Base-by-base conservation (phyloP, 2,888 invertebrate species). In the Xylota segnis region DNA sequence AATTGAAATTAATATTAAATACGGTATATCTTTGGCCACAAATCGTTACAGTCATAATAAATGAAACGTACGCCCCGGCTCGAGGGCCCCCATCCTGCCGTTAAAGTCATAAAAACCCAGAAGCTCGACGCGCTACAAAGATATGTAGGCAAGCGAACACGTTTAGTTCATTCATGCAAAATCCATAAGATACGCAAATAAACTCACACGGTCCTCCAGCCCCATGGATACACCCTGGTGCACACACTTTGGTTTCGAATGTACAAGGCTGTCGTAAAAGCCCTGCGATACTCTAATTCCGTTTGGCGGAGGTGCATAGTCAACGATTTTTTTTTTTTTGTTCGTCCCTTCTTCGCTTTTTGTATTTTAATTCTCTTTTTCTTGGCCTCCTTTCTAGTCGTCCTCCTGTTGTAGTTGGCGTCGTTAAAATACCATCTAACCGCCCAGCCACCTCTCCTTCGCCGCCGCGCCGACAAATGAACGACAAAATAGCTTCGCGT, bases 161-260 rank as follows among this genome's bases (percentile, higher is more conserved):
- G 77, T 65, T 77, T 77, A 66, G 83, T 83, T 83, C 83, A 83
- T 83, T 83, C 83, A 83, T 78, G 72, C 56, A 79, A 83, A 83
- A 83, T 83, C 83, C 83, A 83, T 77, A 71, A 77, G 65, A 83
- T 82, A 82, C 45, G 54, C 59, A 77, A 77, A 66, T 71, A 59
- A 65, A 40, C 40, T 52, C 66, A 40, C 52, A 52, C 37, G 47
- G 47, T 45, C n/a, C 32, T 0, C 9, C 43, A 34, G n/a, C 65
- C 47, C 34, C 14, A 50, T 14, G 6, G 6, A n/a, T 43, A 43
- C 3, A 43, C 6, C 14, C 23, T 40, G 18, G 32, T 34, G 54
- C 63, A 61, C 71, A 58, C 23, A 32, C 18, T 58, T 34, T 23
- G 56, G 45, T n/a, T 32, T 45, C 16, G 0, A 45, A 37, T 52